A percentile compares a stretch with the other conserved stretches of the same genome.
Conservation (phyloP, 2,797 vertebrate genomes). For the Myripristis murdjan region DNA sequence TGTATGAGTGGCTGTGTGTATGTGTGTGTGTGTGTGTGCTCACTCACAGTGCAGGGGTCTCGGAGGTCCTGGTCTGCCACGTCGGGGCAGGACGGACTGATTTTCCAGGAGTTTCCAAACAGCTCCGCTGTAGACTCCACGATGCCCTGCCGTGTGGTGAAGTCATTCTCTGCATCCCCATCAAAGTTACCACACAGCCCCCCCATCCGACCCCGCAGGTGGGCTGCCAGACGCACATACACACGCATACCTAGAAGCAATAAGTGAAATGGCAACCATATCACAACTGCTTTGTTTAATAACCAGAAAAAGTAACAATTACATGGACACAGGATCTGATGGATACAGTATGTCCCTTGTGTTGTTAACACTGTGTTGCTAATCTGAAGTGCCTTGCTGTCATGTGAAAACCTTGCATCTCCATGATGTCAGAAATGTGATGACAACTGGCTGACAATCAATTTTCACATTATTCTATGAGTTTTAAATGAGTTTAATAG, state of each 20-base stretch:
- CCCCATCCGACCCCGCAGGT: constrained; percentile 83
- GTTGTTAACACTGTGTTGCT: too few relatives aligned
- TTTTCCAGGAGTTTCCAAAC: constrained; percentile 95
- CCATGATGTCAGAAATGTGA: too few relatives aligned
- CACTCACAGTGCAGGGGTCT: constrained; percentile 89
- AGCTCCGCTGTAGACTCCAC: constrained; percentile 90
- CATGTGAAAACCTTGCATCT: too few relatives aligned
- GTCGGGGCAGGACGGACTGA: constrained; percentile 92
- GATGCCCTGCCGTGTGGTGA: constrained; percentile 89
- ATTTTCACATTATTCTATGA: too few relatives aligned
- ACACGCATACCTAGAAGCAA: constrained; percentile 89
- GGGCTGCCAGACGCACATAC: constrained; percentile 87
- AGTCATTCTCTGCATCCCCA: constrained; percentile 91
- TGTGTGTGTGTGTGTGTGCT: neutral
- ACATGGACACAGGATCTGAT: too few relatives aligned
- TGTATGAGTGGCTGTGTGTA: neutral
- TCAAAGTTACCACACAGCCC: constrained; percentile 95
- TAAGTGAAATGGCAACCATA: neutral
- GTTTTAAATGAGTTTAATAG: too few relatives aligned
- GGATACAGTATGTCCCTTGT: too few relatives aligned
- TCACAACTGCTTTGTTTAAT: too few relatives aligned
- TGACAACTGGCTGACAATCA: too few relatives aligned
- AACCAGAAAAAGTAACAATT: too few relatives aligned
- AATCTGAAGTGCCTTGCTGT: too few relatives aligned
- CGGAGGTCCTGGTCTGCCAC: constrained; percentile 82